A percentile compares a stretch with the other conserved stretches of the same genome.
Evolutionary conservation across 2,113 vertebrate species (phyloP).

Genomic region (Dipodomys merriami): DNA sequence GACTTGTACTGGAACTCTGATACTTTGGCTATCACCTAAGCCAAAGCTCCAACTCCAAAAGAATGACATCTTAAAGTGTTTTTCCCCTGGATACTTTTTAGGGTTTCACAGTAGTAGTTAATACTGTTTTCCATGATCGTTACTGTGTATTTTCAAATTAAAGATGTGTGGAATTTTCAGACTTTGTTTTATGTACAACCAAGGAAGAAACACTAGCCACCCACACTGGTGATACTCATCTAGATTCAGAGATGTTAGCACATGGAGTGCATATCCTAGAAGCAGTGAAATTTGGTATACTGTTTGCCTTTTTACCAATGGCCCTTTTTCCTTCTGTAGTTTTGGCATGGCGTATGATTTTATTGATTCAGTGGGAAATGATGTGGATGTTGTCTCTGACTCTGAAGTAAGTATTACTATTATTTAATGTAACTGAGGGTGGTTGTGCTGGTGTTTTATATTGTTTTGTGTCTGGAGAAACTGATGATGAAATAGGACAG

Average conservation of each 20-base stretch:
- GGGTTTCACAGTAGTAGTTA: background rate
- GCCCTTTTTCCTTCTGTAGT: constrained; percentile 82
- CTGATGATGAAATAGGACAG: background rate
- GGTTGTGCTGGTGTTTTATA: background rate
- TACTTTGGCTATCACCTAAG: no score
- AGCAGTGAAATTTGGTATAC: background rate
- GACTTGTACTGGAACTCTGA: no score
- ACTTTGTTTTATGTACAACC: constrained; percentile 2
- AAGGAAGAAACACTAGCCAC: background rate
- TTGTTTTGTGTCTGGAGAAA: background rate
- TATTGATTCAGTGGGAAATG: constrained; percentile 97
- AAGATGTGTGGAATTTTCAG: background rate
- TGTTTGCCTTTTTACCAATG: constrained; percentile 1
- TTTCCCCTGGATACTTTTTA: constrained; percentile 1
- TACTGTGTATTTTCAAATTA: background rate
- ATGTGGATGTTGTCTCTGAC: constrained; percentile 98
- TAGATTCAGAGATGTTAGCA: background rate
- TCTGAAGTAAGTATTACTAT: constrained; percentile 91
- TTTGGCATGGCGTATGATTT: constrained; percentile 99
- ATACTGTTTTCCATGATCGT: background rate
- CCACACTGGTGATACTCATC: background rate
- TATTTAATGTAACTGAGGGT: background rate
- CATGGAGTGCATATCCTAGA: background rate
- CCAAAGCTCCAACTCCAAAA: background rate
- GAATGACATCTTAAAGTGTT: background rate